Conservation (phyloP, 2,888 invertebrate species). For the Drepanosiphum platanoidis region DNA sequence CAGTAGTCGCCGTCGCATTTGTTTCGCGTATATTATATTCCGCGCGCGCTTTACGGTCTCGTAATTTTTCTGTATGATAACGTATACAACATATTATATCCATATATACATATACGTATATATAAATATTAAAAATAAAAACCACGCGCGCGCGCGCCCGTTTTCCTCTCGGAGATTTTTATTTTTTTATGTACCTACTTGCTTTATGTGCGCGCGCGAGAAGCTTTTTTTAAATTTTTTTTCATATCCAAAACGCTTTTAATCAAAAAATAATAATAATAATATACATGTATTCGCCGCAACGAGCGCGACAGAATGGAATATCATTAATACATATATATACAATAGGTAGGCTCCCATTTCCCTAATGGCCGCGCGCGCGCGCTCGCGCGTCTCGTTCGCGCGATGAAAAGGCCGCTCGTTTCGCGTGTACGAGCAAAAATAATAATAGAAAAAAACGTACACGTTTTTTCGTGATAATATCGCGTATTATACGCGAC, state of each 20-base stretch:
- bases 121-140: not conserved
- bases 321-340: too few species aligned
- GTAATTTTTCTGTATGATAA: not conserved
- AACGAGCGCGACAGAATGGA: not conserved
- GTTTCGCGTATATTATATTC: not conserved
- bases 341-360: not conserved
- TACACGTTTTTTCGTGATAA: not conserved
- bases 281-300: not conserved
- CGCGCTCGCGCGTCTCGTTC: too few species aligned
- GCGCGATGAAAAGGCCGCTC: not conserved
- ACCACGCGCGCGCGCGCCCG: not conserved
- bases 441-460: constrained; percentile 7
- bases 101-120: not conserved
- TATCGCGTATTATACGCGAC: not conserved
- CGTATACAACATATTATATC: too few species aligned
- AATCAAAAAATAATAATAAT: constrained; percentile 45
- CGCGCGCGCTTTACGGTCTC: constrained; percentile 7
- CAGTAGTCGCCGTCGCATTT: not conserved
- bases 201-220: not conserved
- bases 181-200: constrained; percentile 10
- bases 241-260: constrained; percentile 34
- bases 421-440: constrained; percentile 18
- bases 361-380: constrained; percentile 35
- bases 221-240: constrained; percentile 8
- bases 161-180: not conserved